Conservation (phyloP, 35 echinoderm and acorn worm species). For the Apostichopus japonicus region DNA sequence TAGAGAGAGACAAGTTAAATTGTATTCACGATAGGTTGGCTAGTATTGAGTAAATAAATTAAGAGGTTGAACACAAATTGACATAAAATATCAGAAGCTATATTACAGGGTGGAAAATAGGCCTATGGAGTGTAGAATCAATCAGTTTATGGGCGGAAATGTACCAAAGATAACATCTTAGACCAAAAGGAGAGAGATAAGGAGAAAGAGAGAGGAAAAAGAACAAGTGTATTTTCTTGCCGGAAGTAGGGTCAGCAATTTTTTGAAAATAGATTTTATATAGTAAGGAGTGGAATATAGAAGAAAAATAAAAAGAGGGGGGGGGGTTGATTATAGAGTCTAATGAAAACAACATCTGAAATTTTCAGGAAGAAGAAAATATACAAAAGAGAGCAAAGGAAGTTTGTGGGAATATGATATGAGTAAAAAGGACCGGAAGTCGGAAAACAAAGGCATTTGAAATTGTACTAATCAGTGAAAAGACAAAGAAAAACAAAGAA, state of each 20-base stretch:
- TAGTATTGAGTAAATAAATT: conserved; percentile 15
- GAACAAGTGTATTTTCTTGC: neutral
- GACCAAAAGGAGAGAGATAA: no score
- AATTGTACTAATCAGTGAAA: neutral
- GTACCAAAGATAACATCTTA: no score
- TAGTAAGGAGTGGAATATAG: neutral
- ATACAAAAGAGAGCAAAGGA: neutral
- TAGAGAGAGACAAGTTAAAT: neutral
- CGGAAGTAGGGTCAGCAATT: neutral
- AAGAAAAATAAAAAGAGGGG: neutral
- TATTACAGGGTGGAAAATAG: neutral
- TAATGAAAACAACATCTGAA: no score
- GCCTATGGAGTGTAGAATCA: no score
- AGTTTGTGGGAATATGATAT: conserved; percentile 24
- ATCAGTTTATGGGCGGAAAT: no score
- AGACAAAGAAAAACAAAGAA: neutral
- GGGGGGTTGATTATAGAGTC: no score
- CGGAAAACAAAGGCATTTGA: conserved; percentile 5
- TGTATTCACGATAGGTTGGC: no score
- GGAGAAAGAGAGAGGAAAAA: neutral
- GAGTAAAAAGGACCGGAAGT: neutral
- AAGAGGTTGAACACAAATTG: neutral
- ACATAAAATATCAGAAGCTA: neutral
- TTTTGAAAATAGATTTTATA: neutral
- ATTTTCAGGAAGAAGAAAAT: no score